Conservation (phyloP, 64 coral and sea anemone genomes). For the Cladopsammia gracilis region DNA sequence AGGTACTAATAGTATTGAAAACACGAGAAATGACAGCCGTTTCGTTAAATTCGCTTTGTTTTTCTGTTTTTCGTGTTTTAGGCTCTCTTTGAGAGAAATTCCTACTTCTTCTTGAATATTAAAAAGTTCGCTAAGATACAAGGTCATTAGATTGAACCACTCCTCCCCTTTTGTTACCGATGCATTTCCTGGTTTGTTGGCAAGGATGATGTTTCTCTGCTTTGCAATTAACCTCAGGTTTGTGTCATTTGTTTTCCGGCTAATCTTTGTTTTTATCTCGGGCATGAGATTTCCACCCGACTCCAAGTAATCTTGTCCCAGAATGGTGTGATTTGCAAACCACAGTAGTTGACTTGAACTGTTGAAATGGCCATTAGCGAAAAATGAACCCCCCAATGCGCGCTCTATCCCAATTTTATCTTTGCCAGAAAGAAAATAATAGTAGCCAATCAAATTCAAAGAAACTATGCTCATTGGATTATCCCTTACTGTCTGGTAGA, state of each 20-base stretch:
- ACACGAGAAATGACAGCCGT: neutral
- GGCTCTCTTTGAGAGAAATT: neutral
- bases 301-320: slow-evolving; percentile 41
- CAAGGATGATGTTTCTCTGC: slow-evolving; percentile 37
- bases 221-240: neutral
- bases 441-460: slow-evolving; percentile 51
- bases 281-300: slow-evolving; percentile 62
- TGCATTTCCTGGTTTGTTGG: slow-evolving; percentile 8
- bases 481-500: neutral
- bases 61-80: neutral
- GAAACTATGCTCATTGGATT: neutral
- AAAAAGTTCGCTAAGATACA: slow-evolving; percentile 48
- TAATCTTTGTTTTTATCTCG: slow-evolving; percentile 4
- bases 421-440: slow-evolving; percentile 65
- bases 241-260: neutral
- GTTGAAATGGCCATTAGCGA: slow-evolving; percentile 53
- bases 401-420: slow-evolving; percentile 65
- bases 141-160: slow-evolving; percentile 72
- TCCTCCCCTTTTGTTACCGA: neutral
- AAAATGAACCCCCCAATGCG: slow-evolving; percentile 72
- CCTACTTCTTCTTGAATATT: slow-evolving; percentile 61
- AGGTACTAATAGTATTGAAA: slow-evolving; percentile 36
- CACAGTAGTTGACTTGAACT: slow-evolving; percentile 9
- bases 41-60: neutral
- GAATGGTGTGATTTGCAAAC: slow-evolving; percentile 61